Conservation (phyloP, 1,140 invertebrate species). For the Polyergus mexicanus region DNA sequence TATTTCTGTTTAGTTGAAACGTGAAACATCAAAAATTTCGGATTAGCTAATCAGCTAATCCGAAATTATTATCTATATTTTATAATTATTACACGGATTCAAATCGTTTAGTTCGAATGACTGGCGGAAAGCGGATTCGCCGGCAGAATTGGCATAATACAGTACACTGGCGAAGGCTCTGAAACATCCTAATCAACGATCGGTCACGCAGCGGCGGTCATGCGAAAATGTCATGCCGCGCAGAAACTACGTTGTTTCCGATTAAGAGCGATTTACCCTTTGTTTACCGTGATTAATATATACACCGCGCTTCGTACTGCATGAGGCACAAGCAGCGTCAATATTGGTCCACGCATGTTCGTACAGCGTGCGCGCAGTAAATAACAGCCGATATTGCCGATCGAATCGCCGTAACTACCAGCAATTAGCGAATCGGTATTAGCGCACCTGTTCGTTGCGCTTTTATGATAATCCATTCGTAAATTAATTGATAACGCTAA, state of each 20-base stretch:
- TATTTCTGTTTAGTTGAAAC: too few species aligned
- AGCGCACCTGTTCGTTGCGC: conserved; percentile 60
- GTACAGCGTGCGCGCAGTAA: conserved; percentile 40
- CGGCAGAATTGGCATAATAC: background rate
- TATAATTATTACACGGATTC: too few species aligned
- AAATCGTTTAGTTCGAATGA: background rate
- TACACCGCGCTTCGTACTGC: conserved; percentile 36
- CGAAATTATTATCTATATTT: too few species aligned
- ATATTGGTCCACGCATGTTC: conserved; percentile 55
- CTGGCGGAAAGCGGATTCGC: too few species aligned
- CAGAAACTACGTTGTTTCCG: conserved; percentile 61
- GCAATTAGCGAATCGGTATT: conserved; percentile 75
- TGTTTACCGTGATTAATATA: conserved; percentile 70
- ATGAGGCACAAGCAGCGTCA: conserved; percentile 40
- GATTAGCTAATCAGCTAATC: too few species aligned
- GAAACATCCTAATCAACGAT: conserved; percentile 34
- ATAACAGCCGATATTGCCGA: conserved; percentile 59
- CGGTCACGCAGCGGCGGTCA: conserved; percentile 41
- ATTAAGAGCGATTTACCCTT: conserved; percentile 65
- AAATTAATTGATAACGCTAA: conserved; percentile 66
- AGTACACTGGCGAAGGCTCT: background rate
- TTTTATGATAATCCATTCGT: conserved; percentile 74
- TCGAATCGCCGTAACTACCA: conserved; percentile 64
- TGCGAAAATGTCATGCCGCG: conserved; percentile 55
- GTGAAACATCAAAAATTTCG: too few species aligned